These are phyloP conservation scores for Saccopteryx bilineata DNA, from an alignment of 2,113 vertebrate species.

Conservation along the genomic window DNA sequence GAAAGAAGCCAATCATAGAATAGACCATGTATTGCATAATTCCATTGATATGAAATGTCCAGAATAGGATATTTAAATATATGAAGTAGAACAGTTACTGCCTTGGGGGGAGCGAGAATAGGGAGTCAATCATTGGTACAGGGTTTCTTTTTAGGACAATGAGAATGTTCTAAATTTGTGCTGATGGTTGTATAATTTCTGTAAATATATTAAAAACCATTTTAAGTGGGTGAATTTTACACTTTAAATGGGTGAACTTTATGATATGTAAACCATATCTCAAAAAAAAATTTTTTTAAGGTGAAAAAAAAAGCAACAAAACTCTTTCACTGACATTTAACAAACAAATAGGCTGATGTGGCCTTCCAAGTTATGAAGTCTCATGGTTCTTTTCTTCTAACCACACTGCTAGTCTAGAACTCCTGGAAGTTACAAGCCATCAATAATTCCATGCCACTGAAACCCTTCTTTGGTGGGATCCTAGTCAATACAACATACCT, in stretches of 20 bases:
- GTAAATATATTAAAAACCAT: neutral
- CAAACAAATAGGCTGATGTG: neutral
- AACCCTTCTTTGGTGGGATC: neutral
- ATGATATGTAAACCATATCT: neutral
- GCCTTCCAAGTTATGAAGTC: neutral
- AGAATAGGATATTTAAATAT: neutral
- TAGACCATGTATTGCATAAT: neutral
- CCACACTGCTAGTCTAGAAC: neutral
- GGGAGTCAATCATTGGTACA: neutral
- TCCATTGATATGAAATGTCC: neutral
- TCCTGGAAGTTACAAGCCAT: neutral
- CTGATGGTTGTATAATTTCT: neutral
- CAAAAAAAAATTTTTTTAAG: neutral
- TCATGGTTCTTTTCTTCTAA: neutral
- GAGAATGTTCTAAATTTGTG: neutral
- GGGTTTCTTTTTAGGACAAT: neutral
- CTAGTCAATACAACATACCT: slow-evolving; percentile 23
- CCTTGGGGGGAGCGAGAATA: neutral
- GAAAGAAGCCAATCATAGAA: neutral
- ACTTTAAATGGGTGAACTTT: neutral
- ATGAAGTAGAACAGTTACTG: neutral
- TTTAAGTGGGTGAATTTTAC: neutral
- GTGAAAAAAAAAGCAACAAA: neutral
- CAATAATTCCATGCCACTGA: neutral
- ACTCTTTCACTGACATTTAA: neutral